phyloP scores from a whole-genome alignment of 37 sponge, comb jelly and placozoan species.

The Bolinopsis microptera region DNA sequence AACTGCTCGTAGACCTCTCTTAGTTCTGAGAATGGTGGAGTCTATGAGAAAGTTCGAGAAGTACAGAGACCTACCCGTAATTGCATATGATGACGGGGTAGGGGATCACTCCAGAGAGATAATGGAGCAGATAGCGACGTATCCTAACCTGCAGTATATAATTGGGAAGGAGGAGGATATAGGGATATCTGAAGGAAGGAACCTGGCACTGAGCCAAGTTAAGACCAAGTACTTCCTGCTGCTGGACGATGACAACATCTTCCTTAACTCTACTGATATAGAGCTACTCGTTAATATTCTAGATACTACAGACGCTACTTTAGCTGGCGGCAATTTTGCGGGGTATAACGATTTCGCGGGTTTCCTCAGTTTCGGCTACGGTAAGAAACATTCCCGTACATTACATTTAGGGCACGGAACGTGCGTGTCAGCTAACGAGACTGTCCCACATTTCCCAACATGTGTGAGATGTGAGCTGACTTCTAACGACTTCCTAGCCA shows the following conservation, averaged over 20 bases:
- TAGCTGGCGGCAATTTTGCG: neutral
- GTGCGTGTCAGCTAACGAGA: neutral
- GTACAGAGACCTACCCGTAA: neutral
- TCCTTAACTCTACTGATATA: neutral
- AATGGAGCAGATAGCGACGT: neutral
- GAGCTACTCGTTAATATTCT: neutral
- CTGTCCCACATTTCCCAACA: neutral
- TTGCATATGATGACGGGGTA: neutral
- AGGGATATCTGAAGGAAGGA: neutral
- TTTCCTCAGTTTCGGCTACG: neutral
- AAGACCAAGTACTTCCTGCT: neutral
- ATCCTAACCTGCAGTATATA: neutral
- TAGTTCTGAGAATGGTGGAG: neutral
- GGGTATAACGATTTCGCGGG: neutral
- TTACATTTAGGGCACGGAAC: neutral
- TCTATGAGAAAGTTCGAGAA: neutral
- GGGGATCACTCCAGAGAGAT: neutral
- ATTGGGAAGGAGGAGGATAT: neutral
- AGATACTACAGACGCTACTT: neutral
- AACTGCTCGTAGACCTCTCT: neutral
- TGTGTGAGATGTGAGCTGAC: neutral
- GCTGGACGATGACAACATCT: neutral
- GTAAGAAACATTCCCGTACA: neutral
- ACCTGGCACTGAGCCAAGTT: neutral
- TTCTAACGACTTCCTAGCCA: neutral